Base-by-base conservation (phyloP, 2,113 vertebrate genomes). In the Rhineura floridana region DNA sequence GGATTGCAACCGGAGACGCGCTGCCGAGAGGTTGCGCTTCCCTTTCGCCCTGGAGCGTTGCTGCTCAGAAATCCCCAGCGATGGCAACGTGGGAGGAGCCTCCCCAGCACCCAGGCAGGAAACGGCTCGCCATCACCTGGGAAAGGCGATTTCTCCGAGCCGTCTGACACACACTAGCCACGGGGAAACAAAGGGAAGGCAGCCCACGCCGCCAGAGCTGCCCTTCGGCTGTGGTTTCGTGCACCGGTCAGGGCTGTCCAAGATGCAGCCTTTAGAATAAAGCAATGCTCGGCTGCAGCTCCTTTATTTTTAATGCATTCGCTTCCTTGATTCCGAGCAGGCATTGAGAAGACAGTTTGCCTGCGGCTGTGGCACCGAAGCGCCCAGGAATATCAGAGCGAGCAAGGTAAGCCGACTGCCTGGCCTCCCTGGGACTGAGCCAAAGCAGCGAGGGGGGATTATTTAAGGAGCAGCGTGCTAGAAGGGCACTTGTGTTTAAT, bases 41-140 rank as follows among this genome's bases (percentile, higher is more conserved):
- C n/a, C 46, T 48, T 30, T 10, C 44, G 3, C 75, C 50, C 50
- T 13, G 28, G 1, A 6, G 39, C 15, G 11, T 76, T 62, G 6
- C 0, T 46, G 1, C 1, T 88, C 42, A 85, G 84, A 52, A 59
- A 75, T 17, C 87, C 86, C 0, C 13, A 46, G 62, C 28, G 81
- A 28, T 48, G 84, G 21, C 84, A 6, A 59, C 10, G 67, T 9
- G 93, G 94, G 94, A 92, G 91, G 93, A 93, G 94, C 73, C 77
- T 73, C n/a, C 25, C 46, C 4, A 52, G 39, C 30, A 83, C 44
- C 36, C 73, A 73, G 93, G 85, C 95, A 95, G 93, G 91, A 94
- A 95, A 93, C 87, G 88, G 93, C 92, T 94, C 90, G 55, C 86
- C 84, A 93, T 96, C 94, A 96, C 95, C 95, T 96, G 95, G 91